phyloP scores from a whole-genome alignment of 2,113 vertebrate genomes.

The Myxocyprinus asiaticus region DNA sequence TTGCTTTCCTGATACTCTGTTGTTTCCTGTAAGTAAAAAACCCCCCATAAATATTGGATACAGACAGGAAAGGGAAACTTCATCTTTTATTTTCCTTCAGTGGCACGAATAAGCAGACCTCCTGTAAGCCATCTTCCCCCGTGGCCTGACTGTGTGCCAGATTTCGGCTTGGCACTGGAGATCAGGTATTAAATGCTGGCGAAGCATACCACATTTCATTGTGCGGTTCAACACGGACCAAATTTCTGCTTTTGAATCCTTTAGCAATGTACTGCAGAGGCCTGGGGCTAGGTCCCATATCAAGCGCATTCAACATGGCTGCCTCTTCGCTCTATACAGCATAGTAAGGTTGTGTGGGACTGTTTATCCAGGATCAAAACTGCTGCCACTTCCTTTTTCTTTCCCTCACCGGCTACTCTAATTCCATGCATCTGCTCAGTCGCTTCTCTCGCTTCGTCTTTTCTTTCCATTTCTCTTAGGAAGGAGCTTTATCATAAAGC shows the following conservation, averaged over 20 bases:
- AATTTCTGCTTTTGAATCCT: constrained; percentile 35
- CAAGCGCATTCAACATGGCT: constrained; percentile 76
- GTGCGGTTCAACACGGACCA: constrained; percentile 31
- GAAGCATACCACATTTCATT: constrained; percentile 30
- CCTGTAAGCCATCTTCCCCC: constrained; percentile 9
- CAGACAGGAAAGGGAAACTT: no score
- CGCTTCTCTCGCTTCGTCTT: constrained; percentile 35
- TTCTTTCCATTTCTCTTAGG: constrained; percentile 50
- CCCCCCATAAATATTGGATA: no score
- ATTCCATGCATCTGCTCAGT: constrained; percentile 61
- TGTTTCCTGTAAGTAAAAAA: no score
- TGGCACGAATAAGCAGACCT: constrained; percentile 13
- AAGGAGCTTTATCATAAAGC: constrained; percentile 45
- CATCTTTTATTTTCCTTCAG: background rate
- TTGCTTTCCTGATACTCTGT: no score
- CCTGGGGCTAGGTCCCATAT: constrained; percentile 66
- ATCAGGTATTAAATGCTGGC: constrained; percentile 39
- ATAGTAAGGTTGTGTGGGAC: constrained; percentile 34
- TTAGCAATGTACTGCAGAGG: constrained; percentile 5
- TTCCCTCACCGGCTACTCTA: constrained; percentile 46
- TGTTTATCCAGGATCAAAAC: constrained; percentile 64
- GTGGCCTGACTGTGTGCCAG: constrained; percentile 17
- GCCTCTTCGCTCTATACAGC: constrained; percentile 64
- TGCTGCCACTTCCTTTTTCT: constrained; percentile 25
- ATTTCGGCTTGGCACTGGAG: constrained; percentile 36